A percentile compares a stretch with the other conserved stretches of the same genome.
Evolutionary conservation across 2,888 invertebrate genomes (phyloP).

Genomic region (Galerucella pusilla): DNA sequence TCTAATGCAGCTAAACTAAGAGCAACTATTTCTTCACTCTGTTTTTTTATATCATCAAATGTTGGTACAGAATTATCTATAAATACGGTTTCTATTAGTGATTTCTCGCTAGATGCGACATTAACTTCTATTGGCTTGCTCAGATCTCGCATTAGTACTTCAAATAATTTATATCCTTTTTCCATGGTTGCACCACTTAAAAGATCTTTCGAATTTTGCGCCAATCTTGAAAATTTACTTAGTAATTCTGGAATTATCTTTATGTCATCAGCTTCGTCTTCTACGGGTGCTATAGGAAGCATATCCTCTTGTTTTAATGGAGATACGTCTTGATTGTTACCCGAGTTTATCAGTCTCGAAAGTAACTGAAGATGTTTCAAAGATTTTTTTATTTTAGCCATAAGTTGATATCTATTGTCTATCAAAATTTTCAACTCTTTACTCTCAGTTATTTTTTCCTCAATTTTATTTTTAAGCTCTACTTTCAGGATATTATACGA

Average conservation of each 20-base stretch:
- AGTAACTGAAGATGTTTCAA: slow-evolving; percentile 71
- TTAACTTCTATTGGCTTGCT: slow-evolving; percentile 46
- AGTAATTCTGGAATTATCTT: slow-evolving; percentile 53
- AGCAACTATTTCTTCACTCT: slow-evolving; percentile 56
- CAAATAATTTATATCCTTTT: slow-evolving; percentile 52
- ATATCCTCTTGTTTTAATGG: not conserved
- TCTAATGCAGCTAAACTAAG: slow-evolving; percentile 52
- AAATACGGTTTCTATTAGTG: slow-evolving; percentile 52
- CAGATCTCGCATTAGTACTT: slow-evolving; percentile 52
- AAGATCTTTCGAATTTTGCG: slow-evolving; percentile 44
- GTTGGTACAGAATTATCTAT: slow-evolving; percentile 52
- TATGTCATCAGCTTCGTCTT: slow-evolving; percentile 53
- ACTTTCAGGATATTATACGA: slow-evolving; percentile 69
- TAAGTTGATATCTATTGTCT: slow-evolving; percentile 67
- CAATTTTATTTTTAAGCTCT: slow-evolving; percentile 64
- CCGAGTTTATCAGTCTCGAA: slow-evolving; percentile 44
- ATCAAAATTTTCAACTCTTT: slow-evolving; percentile 61
- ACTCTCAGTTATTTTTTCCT: slow-evolving; percentile 65
- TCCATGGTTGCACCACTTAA: slow-evolving; percentile 44
- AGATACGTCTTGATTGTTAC: slow-evolving; percentile 8
- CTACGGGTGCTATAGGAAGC: slow-evolving; percentile 40
- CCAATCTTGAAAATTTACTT: slow-evolving; percentile 48
- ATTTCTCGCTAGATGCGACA: slow-evolving; percentile 51
- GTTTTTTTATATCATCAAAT: slow-evolving; percentile 56
- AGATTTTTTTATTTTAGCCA: slow-evolving; percentile 70